Percentiles rank a stretch among this genome's conserved stretches.
These are phyloP conservation scores for Chlorodrepanis virens DNA, from an alignment of 2,113 vertebrate genomes.

Conservation along the genomic window DNA sequence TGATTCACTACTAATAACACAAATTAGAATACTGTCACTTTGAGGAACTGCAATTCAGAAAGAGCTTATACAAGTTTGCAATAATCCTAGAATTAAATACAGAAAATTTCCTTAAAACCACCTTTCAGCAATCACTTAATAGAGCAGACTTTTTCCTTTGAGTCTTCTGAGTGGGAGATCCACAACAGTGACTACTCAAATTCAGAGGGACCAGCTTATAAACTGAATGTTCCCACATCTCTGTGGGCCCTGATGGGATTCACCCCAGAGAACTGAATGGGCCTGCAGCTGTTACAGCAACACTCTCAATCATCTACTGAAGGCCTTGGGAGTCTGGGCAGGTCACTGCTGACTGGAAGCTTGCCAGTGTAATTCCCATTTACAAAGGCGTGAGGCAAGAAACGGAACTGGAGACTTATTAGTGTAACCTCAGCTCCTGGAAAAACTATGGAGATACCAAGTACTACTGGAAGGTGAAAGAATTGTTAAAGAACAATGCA, in stretches of 20 bases:
- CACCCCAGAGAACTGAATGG: background rate
- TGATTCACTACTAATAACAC: background rate
- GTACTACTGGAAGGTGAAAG: background rate
- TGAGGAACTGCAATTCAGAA: background rate
- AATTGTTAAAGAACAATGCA: background rate
- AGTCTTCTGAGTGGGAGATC: background rate
- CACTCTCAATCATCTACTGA: background rate
- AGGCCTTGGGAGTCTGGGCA: background rate
- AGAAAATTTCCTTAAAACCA: background rate
- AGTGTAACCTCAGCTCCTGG: background rate
- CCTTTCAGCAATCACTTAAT: background rate
- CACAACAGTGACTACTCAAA: background rate
- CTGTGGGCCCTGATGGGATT: background rate
- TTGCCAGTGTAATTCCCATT: background rate
- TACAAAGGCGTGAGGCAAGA: rapidly evolving
- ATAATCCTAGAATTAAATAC: background rate
- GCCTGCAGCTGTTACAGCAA: background rate
- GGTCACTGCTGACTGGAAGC: background rate
- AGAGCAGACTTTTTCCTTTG: background rate
- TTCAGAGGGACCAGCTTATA: background rate
- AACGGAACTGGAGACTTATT: background rate
- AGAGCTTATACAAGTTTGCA: background rate
- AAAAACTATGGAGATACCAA: background rate
- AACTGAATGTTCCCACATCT: background rate
- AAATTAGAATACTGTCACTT: background rate